Conservation (phyloP, 2,888 invertebrate species). For the Sarcophaga rosellei region DNA sequence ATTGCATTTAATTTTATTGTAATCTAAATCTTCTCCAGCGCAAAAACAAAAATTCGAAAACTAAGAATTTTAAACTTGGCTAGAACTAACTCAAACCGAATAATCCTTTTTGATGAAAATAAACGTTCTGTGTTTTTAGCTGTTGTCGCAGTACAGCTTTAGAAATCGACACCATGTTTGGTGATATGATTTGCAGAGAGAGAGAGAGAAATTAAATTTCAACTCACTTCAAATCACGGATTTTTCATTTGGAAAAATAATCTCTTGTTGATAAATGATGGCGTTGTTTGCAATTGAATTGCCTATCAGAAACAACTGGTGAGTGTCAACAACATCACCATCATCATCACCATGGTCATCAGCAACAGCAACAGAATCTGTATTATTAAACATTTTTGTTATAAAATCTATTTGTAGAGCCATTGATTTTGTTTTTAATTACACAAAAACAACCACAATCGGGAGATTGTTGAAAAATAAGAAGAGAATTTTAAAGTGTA, state of each 20-base stretch:
- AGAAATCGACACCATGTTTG: conserved; percentile 34
- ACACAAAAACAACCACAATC: background rate
- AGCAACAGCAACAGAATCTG: background rate
- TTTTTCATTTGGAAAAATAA: conserved; percentile 22
- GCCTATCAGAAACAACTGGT: conserved; percentile 14
- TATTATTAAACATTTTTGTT: conserved; percentile 13
- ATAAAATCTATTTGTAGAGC: background rate
- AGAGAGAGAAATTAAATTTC: background rate
- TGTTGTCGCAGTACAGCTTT: conserved; percentile 7
- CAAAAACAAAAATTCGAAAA: background rate
- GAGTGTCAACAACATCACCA: conserved; percentile 36
- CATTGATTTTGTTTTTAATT: conserved; percentile 43
- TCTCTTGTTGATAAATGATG: conserved; percentile 7
- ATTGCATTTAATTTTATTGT: conserved; percentile 55
- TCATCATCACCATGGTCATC: background rate
- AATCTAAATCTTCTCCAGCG: background rate
- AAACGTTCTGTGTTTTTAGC: conserved; percentile 34
- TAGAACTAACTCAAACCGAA: conserved; percentile 32
- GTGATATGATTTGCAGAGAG: conserved; percentile 9
- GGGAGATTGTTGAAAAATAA: too few species aligned
- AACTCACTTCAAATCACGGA: background rate
- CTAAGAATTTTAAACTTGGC: too few species aligned
- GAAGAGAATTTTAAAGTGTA: too few species aligned
- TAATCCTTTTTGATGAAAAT: conserved; percentile 46
- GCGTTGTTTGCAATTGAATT: conserved; percentile 15